A percentile compares a stretch with the other conserved stretches of the same genome.
These are phyloP conservation scores for Pristionchus mayeri DNA, from an alignment of 2,888 invertebrate species.

Conservation along the genomic window DNA sequence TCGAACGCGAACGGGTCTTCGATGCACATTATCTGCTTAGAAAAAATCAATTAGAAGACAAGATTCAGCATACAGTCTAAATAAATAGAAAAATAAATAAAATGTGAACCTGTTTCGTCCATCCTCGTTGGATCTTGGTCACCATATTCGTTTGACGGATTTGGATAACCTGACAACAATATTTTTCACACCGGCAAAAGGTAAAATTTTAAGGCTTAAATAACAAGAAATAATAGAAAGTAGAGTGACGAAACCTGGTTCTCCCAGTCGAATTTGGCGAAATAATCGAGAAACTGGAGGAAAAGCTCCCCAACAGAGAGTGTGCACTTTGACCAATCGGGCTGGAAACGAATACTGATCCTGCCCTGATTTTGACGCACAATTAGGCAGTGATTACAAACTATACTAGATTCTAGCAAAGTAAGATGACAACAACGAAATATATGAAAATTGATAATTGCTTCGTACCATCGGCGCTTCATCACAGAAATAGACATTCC, in stretches of 20 bases:
- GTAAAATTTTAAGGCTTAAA: too few relatives aligned
- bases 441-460: background rate
- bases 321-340: background rate
- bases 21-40: too few relatives aligned
- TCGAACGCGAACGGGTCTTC: constrained; percentile 81
- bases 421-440: too few relatives aligned
- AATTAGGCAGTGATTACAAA: background rate
- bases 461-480: background rate
- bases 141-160: constrained; percentile 65
- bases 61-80: background rate
- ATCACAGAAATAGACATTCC: background rate
- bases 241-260: background rate
- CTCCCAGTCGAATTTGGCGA: background rate
- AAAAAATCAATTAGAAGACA: too few relatives aligned
- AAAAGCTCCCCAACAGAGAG: background rate
- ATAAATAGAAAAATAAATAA: background rate
- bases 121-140: constrained; percentile 80
- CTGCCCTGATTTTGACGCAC: background rate
- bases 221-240: too few relatives aligned
- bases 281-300: background rate
- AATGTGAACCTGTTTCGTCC: constrained; percentile 77
- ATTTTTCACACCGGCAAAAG: background rate
- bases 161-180: constrained; percentile 6
- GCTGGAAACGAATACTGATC: background rate
- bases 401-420: too few relatives aligned